These are phyloP conservation scores for Nomada lathburiana DNA, from an alignment of 2,888 invertebrate species.

Conservation along the genomic window DNA sequence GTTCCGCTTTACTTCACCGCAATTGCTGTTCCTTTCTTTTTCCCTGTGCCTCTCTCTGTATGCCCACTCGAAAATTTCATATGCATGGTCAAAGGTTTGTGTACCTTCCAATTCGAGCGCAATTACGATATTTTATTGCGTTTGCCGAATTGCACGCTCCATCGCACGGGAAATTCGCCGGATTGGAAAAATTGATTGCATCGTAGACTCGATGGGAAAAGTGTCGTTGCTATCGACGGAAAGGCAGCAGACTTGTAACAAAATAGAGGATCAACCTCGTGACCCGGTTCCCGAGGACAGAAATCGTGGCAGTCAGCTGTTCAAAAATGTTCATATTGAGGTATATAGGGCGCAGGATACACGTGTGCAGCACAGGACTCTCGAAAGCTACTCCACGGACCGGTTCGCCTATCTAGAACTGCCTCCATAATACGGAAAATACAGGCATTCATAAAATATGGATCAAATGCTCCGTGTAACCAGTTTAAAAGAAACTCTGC, in stretches of 20 bases:
- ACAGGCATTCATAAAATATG: neutral
- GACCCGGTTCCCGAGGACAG: conserved; percentile 43
- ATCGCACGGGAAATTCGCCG: too few species aligned
- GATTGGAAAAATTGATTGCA: neutral
- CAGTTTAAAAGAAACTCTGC: neutral
- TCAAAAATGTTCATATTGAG: conserved; percentile 53
- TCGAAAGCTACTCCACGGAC: conserved; percentile 7
- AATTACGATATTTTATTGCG: neutral
- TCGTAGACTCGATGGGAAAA: neutral
- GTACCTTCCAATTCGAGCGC: neutral
- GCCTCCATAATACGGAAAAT: conserved; percentile 15
- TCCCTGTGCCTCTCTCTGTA: neutral
- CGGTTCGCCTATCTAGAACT: neutral
- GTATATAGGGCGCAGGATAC: conserved; percentile 30
- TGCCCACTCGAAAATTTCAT: conserved; percentile 6
- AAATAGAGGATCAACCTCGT: conserved; percentile 53
- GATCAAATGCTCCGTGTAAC: neutral
- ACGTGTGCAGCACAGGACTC: conserved; percentile 11
- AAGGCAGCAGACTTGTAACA: conserved; percentile 35
- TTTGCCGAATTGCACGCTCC: neutral
- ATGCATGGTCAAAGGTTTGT: neutral
- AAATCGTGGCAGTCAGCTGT: conserved; percentile 48
- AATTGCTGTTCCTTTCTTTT: neutral
- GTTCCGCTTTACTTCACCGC: conserved; percentile 1
- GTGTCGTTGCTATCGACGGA: conserved; percentile 3